A percentile compares a stretch with the other conserved stretches of the same genome.
phyloP scores from a whole-genome alignment of 2,797 vertebrate species.

The Sitta carolinensis region DNA sequence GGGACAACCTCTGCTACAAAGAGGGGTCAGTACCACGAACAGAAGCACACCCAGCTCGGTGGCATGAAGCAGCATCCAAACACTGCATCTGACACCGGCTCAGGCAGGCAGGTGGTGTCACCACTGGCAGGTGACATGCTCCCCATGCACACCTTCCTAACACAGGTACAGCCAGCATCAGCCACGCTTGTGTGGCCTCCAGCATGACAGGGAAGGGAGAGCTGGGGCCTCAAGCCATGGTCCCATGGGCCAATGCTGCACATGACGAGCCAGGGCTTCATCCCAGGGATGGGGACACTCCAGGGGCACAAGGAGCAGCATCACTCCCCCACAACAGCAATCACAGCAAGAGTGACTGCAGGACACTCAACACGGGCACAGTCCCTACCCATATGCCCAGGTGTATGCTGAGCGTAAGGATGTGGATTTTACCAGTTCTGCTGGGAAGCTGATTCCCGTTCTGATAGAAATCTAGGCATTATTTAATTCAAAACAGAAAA shows the following conservation, averaged over 20 bases:
- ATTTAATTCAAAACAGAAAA: conserved; percentile 43
- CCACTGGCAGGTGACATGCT: rapidly evolving
- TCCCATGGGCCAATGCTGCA: neutral
- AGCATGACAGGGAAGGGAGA: neutral
- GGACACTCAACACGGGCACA: rapidly evolving
- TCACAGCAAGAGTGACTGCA: neutral
- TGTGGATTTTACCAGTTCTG: neutral
- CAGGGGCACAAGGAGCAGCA: neutral
- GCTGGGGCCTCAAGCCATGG: neutral
- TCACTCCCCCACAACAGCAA: neutral
- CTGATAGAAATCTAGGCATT: conserved; percentile 39
- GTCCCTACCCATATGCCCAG: rapidly evolving
- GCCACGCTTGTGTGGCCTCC: neutral
- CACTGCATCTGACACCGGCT: rapidly evolving
- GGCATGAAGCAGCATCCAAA: neutral
- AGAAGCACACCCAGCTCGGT: rapidly evolving
- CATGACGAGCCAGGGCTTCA: neutral
- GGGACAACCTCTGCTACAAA: neutral
- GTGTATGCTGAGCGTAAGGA: too few relatives aligned
- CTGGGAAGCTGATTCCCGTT: conserved; percentile 15
- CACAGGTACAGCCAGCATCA: neutral
- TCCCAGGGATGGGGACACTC: neutral
- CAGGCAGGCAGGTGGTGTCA: neutral
- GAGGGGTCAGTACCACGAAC: rapidly evolving
- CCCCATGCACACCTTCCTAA: rapidly evolving